Evolutionary conservation across 2,888 invertebrate species (phyloP), one percentile per base, ranked within the genome.

Genomic region (Trichogramma evanescens): DNA sequence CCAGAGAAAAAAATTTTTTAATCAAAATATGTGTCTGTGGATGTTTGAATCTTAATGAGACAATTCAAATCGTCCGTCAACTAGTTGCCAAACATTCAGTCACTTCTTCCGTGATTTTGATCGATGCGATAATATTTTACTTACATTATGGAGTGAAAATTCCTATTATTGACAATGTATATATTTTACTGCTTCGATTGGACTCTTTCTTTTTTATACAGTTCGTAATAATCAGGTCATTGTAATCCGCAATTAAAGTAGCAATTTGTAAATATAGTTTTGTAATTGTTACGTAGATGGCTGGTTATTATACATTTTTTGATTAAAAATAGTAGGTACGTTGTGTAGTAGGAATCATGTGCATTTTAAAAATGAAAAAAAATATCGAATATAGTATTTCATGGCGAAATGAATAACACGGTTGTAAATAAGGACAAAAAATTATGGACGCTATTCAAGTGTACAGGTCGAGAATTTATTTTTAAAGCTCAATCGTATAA

Each of bases 201-300:
- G n/a, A 26, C 44, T 50, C 43, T 42, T 26, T 43, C 2, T 43
- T 50, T 53, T 50, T 54, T 60, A 50, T 51, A 41, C 9, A 51
- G 55, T 56, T 62, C 6, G 40, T 54, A 39, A 62, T 54, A 45
- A 59, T 66, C 58, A 13, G 62, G 68, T 71, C 68, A 72, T 70
- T 72, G 70, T 71, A 70, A 68, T 68, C 70, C 69, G 70, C 64
- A 64, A 65, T 65, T 61, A 64, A 67, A 64, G 70, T 72, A 74
- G 70, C 66, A 70, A 72, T 71, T 72, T 76, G 74, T 76, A 74
- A 65, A 76, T 75, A 76, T 75, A 75, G 67, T 54, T 62, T 75
- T 75, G 73, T 72, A 59, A 74, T 68, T 73, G 76, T 76, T 76
- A 74, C 69, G 69, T 75, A 76, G 76, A 71, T 73, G 72, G 71